Base-by-base conservation (phyloP, 2,113 vertebrate genomes). In the Aegithalos caudatus region DNA sequence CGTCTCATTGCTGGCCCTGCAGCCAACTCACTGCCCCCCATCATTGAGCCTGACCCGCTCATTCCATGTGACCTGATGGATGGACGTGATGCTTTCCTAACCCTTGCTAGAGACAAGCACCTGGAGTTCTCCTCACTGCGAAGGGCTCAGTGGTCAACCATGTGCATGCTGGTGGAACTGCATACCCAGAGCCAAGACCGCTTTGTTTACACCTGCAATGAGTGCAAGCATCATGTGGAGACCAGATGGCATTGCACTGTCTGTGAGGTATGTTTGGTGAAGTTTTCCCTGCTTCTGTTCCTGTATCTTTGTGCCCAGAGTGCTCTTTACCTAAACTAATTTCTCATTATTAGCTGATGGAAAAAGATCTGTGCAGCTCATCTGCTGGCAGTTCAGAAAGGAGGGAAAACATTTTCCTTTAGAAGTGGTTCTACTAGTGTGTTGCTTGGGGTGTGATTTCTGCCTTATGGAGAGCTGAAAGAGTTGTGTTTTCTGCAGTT, bases 41-140 rank as follows among this genome's bases (percentile, higher is more conserved):
- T 99, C 21, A 95, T 97, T 19, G 99, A 99, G 60, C 97, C 98
- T 18, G 99, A 99, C 95, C 98, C 99, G 3, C 98, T 99, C 86
- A 99, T 99, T 97, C 99, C 99, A 0, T 99, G 99, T 6, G 99
- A 99, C 93, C 98, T 99, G 95, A 99, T 99, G 99, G 99, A 99
- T 8, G 99, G 99, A n/a, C 98, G 99, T 3, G 99, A 99, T 27
- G 99, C 99, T 93, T 99, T 99, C 96, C 98, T 99, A 44, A 99
- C 99, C 11, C 97, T 99, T 66, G 99, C 99, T 16, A 98, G 99
- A 93, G 99, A 99, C 97, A 99, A 99, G 94, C 99, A 99, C 96
- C 97, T 99, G 96, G 99, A 99, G 97, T 99, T 99, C 98, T 99
- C 99, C 40, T 99, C 99, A 2, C 97, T 99, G 16, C 97, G 99